These are phyloP conservation scores for Temnothorax nylanderi DNA, from an alignment of 1,140 invertebrate genomes.

Conservation along the genomic window DNA sequence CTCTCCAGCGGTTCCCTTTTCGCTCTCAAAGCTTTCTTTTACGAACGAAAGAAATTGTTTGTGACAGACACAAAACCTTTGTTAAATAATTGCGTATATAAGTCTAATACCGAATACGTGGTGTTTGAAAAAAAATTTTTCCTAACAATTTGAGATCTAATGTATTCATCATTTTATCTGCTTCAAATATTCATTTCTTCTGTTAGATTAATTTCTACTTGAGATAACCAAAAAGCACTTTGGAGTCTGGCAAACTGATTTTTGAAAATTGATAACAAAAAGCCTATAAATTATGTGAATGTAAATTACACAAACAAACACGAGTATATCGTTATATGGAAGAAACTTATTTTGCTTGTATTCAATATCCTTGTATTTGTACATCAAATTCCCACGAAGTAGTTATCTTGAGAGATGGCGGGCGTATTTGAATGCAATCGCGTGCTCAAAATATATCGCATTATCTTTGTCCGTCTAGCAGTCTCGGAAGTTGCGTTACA, in stretches of 20 bases:
- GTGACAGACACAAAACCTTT: background rate
- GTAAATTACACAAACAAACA: background rate
- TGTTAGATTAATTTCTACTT: background rate
- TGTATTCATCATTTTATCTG: conserved; percentile 8
- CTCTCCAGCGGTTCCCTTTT: background rate
- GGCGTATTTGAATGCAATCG: conserved; percentile 8
- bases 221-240: background rate
- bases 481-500: conserved; percentile 20
- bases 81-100: background rate
- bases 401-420: conserved; percentile 10
- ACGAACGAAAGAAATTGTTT: conserved; percentile 5
- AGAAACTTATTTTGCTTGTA: background rate
- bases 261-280: background rate
- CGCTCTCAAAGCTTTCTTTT: conserved; percentile 15
- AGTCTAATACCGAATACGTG: too few relatives aligned
- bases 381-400: background rate
- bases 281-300: background rate
- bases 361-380: background rate
- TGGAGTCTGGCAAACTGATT: background rate
- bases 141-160: background rate
- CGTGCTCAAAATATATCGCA: conserved; percentile 14
- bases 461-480: background rate
- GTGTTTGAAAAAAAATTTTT: background rate
- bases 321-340: background rate
- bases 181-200: background rate